Percentiles rank a stretch among this genome's conserved stretches.
phyloP scores from a whole-genome alignment of 2,888 invertebrate genomes.

The Bugula neritina region DNA sequence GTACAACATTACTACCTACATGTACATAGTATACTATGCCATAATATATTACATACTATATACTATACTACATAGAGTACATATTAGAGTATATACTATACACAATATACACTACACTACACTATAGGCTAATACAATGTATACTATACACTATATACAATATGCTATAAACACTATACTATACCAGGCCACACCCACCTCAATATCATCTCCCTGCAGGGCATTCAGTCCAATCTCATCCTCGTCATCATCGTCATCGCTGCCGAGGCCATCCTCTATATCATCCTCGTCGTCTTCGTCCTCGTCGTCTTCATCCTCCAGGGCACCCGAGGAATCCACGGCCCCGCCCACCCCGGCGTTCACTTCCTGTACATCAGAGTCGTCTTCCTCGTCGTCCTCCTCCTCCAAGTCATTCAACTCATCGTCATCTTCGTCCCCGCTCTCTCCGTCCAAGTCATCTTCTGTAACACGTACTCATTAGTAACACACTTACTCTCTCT shows the following conservation, averaged over 20 bases:
- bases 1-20: conserved; percentile 61
- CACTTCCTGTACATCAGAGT: conserved; percentile 34
- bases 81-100: no score
- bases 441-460: conserved; percentile 60
- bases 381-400: background rate
- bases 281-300: conserved; percentile 68
- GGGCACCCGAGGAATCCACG: conserved; percentile 48
- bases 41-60: no score
- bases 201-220: conserved; percentile 32
- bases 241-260: conserved; percentile 65
- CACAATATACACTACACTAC: no score
- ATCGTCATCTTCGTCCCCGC: conserved; percentile 56
- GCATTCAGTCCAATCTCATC: conserved; percentile 64
- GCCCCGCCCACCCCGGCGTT: conserved; percentile 58
- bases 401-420: conserved; percentile 37
- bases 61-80: no score
- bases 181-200: no score
- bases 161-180: background rate
- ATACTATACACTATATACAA: background rate
- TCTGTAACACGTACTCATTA: conserved; percentile 28
- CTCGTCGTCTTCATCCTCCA: conserved; percentile 15
- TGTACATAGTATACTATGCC: conserved; percentile 31
- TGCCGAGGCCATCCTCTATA: conserved; percentile 67
- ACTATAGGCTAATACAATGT: conserved; percentile 56
- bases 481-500: conserved; percentile 31